These are phyloP conservation scores for Yoshiicerus persimilis DNA, from an alignment of 1,140 invertebrate species.

Conservation along the genomic window DNA sequence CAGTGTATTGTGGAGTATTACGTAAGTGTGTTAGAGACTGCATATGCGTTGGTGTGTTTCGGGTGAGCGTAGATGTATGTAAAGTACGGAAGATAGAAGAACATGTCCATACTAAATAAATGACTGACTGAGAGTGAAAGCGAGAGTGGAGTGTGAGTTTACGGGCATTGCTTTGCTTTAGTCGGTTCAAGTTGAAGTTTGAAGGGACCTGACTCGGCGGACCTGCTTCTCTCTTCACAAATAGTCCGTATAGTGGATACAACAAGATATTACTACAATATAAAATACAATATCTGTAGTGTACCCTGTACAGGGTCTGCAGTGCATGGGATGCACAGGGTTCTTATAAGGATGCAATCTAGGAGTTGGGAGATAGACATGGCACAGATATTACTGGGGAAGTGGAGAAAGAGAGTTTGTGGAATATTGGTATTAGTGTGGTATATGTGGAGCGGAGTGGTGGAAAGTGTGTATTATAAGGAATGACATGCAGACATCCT, in stretches of 20 bases:
- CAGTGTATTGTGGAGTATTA: not conserved
- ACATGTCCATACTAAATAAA: not conserved
- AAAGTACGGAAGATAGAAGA: not conserved
- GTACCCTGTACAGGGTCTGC: no score
- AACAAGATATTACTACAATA: no score
- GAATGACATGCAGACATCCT: constrained; percentile 26
- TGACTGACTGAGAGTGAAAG: not conserved
- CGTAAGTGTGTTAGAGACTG: no score
- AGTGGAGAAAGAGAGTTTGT: not conserved
- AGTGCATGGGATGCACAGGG: no score
- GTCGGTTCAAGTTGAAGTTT: not conserved
- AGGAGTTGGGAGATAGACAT: no score
- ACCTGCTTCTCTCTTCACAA: not conserved
- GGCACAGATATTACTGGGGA: not conserved
- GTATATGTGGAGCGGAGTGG: not conserved
- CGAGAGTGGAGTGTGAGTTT: not conserved
- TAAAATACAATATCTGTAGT: no score
- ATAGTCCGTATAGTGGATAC: not conserved
- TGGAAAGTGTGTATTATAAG: not conserved
- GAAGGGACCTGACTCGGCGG: not conserved
- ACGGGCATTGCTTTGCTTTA: not conserved
- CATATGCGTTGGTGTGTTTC: no score
- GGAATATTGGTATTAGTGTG: not conserved
- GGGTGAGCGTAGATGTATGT: not conserved
- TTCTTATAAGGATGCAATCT: no score